Base-by-base conservation (phyloP, 2,113 vertebrate species). In the Misgurnus mizolepis region DNA sequence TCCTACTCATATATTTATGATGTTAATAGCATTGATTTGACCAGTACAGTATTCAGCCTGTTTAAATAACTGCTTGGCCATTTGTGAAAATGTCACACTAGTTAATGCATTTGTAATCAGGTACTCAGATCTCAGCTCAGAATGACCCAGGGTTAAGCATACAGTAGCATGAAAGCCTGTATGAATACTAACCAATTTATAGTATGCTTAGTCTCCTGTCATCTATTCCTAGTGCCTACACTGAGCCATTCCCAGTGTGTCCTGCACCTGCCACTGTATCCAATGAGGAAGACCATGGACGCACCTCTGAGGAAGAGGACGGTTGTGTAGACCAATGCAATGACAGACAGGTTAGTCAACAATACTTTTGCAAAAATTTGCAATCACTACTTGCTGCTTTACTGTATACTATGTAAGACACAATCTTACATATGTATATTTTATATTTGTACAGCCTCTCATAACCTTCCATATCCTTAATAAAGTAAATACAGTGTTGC, bases 301-400 rank as follows among this genome's bases (percentile, higher is more conserved):
- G 93, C 9, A 98, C 95, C 86, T 99, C 98, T 0, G 98, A 96
- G 89, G 97, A 97, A 1, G 96, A 98, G 0, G 96, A 96, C 22
- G 89, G 91, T n/a, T 82, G 64, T 0, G 86, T 83, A 17, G 96
- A 97, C 74, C 78, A 92, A 77, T 90, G 88, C 72, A 91, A 92
- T 80, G 86, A 93, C 73, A 89, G 88, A 83, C 96, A 97, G 94
- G 97, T 98, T 66, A 90, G 88, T 14, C 47, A 49, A 56, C 15
- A n/a, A 15, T 56, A 56, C 17, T 58, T 7, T 18, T 0, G 7
- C 55, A 58, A 18, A 58, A 8, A 7, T 58, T 6, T 18, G 0
- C 17, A 18, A 58, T 58, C n/a, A 58, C 1, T 58, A 6, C 17
- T 58, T 58, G 55, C 6, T 58, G 18, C 2, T 7, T 7, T 45